Evolutionary conservation across 2,113 vertebrate species (phyloP).

Genomic region (Pontoporia blainvillei): DNA sequence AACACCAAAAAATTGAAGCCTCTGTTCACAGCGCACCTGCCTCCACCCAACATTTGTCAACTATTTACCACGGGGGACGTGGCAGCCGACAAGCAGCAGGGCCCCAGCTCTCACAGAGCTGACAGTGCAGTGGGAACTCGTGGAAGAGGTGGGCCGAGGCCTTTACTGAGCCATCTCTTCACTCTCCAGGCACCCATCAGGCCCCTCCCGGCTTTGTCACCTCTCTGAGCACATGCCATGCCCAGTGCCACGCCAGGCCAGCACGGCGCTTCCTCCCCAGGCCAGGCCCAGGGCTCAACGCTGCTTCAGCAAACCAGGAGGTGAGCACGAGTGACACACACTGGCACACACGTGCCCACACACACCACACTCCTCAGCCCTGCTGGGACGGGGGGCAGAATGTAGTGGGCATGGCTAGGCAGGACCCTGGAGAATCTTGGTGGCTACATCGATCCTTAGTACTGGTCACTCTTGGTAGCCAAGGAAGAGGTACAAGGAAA

Average conservation of each 20-base stretch:
- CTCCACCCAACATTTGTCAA: neutral
- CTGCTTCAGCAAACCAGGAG: no score
- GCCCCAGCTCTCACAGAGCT: neutral
- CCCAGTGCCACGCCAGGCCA: fast-evolving
- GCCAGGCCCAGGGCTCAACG: neutral
- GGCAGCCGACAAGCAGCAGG: neutral
- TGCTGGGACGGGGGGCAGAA: no score
- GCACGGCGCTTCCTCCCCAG: fast-evolving
- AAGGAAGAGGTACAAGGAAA: neutral
- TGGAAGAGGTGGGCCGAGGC: neutral
- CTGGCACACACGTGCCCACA: fast-evolving
- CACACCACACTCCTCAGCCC: neutral
- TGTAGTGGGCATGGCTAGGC: fast-evolving
- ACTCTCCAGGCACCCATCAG: neutral
- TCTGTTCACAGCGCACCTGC: neutral
- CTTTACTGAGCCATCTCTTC: neutral
- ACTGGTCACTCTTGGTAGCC: neutral
- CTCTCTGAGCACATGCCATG: neutral
- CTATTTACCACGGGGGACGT: fast-evolving
- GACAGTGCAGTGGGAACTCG: fast-evolving
- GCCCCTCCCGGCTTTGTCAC: neutral
- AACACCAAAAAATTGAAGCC: neutral
- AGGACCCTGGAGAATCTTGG: neutral
- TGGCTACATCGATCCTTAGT: neutral
- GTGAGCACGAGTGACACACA: fast-evolving